Conservation (phyloP, 1,140 invertebrate species). For the Musca domestica region DNA sequence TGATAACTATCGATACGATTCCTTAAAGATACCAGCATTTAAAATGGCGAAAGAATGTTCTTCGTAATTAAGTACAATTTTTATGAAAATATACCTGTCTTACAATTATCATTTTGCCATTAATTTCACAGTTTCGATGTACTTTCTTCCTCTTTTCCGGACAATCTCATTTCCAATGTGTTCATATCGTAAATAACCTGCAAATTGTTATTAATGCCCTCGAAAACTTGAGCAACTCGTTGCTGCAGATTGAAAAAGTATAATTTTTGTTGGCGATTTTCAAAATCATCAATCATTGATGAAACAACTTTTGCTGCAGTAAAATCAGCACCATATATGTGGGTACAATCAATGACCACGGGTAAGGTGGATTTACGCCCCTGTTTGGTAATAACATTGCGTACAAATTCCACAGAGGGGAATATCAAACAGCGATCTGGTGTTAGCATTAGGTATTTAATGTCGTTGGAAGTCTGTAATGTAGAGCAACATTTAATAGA, state of each 20-base stretch:
- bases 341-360: constrained; percentile 79
- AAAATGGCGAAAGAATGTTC: no score
- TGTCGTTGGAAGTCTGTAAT: constrained; percentile 63
- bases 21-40: no score
- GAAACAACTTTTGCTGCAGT: constrained; percentile 75
- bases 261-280: constrained; percentile 66
- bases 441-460: constrained; percentile 77
- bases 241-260: constrained; percentile 80
- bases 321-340: constrained; percentile 80
- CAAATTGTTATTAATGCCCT: no score
- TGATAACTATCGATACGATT: no score
- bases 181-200: no score
- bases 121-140: no score
- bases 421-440: constrained; percentile 85
- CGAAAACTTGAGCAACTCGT: constrained; percentile 72
- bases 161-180: no score
- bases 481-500: background rate
- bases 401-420: constrained; percentile 83
- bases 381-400: constrained; percentile 77
- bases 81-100: no score
- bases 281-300: constrained; percentile 70
- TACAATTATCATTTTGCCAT: no score
- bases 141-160: no score
- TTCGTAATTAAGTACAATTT: no score
- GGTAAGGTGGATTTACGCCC: constrained; percentile 65